phyloP scores from a whole-genome alignment of 2,113 vertebrate genomes.

The Clinocottus analis region DNA sequence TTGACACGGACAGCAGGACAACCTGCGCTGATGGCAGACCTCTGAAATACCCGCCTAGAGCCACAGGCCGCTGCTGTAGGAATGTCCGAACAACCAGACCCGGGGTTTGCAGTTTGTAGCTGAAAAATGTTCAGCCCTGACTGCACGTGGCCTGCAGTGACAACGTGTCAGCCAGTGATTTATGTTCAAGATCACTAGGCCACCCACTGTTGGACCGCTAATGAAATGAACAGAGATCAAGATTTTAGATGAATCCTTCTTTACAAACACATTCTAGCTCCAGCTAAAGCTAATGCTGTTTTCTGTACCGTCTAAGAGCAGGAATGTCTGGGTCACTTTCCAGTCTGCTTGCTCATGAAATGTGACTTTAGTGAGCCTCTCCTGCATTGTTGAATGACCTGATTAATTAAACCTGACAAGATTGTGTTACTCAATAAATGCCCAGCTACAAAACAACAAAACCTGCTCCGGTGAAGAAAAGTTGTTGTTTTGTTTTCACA shows the following conservation, averaged over 20 bases:
- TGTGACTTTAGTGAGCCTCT: constrained; percentile 13
- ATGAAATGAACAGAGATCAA: constrained; percentile 8
- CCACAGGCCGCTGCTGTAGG: constrained; percentile 28
- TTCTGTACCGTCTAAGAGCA: constrained; percentile 17
- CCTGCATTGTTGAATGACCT: background rate
- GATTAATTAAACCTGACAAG: background rate
- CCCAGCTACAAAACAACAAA: background rate
- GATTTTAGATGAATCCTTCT: background rate
- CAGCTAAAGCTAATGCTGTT: constrained; percentile 18
- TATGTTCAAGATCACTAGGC: constrained; percentile 23
- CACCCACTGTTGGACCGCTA: constrained; percentile 12
- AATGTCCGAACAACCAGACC: constrained; percentile 40
- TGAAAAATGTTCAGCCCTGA: constrained; percentile 26
- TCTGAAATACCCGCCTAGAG: constrained; percentile 47
- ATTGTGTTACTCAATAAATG: background rate
- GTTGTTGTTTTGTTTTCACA: background rate
- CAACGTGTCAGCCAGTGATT: constrained; percentile 30
- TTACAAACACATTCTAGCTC: background rate
- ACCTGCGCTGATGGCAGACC: constrained; percentile 27
- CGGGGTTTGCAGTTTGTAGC: constrained; percentile 2
- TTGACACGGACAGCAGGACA: constrained; percentile 26
- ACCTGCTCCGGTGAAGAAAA: background rate
- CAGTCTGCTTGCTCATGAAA: background rate
- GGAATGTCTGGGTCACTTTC: constrained; percentile 28
- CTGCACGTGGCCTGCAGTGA: constrained; percentile 13